Evolutionary conservation across 2,113 vertebrate species (phyloP), one percentile per base, ranked within the genome.

Genomic region (Oplegnathus fasciatus): DNA sequence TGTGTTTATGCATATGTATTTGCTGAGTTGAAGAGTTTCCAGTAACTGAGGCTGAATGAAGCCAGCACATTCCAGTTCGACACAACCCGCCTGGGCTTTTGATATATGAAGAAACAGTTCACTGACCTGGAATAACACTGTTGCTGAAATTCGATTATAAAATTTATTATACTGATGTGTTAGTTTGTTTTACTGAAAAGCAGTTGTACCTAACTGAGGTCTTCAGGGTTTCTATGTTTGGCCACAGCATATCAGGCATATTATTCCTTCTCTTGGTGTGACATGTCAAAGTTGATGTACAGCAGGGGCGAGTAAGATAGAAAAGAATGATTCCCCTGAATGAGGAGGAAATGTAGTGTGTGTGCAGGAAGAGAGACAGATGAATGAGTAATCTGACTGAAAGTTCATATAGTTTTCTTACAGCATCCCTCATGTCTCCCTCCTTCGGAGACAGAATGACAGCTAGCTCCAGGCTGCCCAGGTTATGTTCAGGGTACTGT

Each of bases 401-500:
- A 28, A 46, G 22, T 11, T 54, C 1, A 30, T 34, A 61, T 15
- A 67, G 17, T 85, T 73, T 75, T 96, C 97, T 98, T 97, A 99
- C 98, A 92, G 79, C 88, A 86, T 98, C 97, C 86, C 78, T 95
- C 48, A 95, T 72, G 72, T 97, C 96, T 86, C 94, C 96, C 72
- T 98, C 97, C 91, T 96, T 98, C 26, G 97, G 96, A 40, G 95
- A 92, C 87, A 99, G 89, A 13, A 95, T 90, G 54, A 99, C 94
- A 0, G 94, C 92, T 5, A 99, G 88, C 9, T 98, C 94, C 90
- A 99, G 95, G 72, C 83, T 95, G 78, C 98, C 98, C 85, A 99
- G 93, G 75, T 98, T 95, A 89, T 99, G 93, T 64, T 97, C 97
- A 60, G 97, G 97, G 78, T 97, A 98, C 90, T 97, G 98, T 30